Percentiles rank a stretch among this genome's conserved stretches.
Evolutionary conservation across 2,888 invertebrate genomes (phyloP).

Genomic region (Drosophila seclusa): DNA sequence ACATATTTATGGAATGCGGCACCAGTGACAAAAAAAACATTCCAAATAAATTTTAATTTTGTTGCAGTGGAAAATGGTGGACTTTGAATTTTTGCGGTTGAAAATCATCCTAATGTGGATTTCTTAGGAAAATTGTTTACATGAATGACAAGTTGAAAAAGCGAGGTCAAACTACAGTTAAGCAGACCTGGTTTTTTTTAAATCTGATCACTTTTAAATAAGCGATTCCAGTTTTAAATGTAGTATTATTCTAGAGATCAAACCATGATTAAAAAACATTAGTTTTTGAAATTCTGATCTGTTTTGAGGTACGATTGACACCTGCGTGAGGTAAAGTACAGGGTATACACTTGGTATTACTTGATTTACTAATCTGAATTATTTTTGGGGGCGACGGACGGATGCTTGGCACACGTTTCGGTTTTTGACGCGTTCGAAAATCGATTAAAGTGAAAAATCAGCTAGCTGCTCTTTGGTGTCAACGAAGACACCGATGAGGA

Average conservation of each 20-base stretch:
- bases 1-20: background rate
- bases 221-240: background rate
- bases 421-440: slow-evolving; percentile 31
- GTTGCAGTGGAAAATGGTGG: background rate
- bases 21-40: background rate
- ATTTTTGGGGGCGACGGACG: slow-evolving; percentile 31
- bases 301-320: background rate
- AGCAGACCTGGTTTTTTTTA: too few relatives aligned
- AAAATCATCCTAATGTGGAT: background rate
- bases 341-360: background rate
- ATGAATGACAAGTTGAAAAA: background rate
- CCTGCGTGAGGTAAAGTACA: background rate
- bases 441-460: slow-evolving; percentile 60
- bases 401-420: slow-evolving; percentile 68
- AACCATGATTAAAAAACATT: background rate
- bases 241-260: background rate
- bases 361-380: background rate
- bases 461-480: slow-evolving; percentile 29
- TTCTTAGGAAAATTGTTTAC: background rate
- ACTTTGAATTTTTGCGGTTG: background rate
- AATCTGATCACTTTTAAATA: accelerated
- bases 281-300: background rate
- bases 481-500: slow-evolving; percentile 28
- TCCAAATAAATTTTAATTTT: background rate
- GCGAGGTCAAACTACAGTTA: too few relatives aligned